These are phyloP conservation scores for Leucozona laternaria DNA, from an alignment of 2,888 invertebrate genomes.

Conservation along the genomic window DNA sequence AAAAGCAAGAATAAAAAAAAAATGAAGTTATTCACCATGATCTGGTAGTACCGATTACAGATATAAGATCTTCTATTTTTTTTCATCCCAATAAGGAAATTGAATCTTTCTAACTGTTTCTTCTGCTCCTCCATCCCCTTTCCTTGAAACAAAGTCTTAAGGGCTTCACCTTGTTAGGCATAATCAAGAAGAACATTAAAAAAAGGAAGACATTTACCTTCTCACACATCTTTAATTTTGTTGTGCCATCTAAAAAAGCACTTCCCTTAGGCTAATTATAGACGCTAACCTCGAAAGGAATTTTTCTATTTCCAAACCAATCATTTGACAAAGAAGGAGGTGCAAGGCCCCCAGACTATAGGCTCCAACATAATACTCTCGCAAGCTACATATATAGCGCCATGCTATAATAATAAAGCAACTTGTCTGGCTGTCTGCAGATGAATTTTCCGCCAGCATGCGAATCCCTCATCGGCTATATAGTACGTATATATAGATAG, in stretches of 20 bases:
- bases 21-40: too few relatives aligned
- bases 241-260: not conserved
- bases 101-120: not conserved
- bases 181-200: not conserved
- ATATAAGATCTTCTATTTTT: too few relatives aligned
- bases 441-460: constrained; percentile 46
- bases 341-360: constrained; percentile 59
- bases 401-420: constrained; percentile 47
- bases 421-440: constrained; percentile 27
- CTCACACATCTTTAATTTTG: constrained; percentile 7
- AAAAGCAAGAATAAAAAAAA: too few relatives aligned
- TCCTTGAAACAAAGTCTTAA: not conserved
- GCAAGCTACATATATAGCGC: not conserved
- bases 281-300: constrained; percentile 71
- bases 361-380: constrained; percentile 46
- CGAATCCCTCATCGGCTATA: constrained; percentile 26
- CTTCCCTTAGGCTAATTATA: constrained; percentile 69
- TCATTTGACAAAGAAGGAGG: constrained; percentile 75
- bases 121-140: not conserved
- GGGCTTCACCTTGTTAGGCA: not conserved
- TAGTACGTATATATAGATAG: too few relatives aligned
- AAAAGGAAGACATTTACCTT: not conserved
- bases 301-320: constrained; percentile 72
- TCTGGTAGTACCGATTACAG: too few relatives aligned
- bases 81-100: constrained; percentile 15